Evolutionary conservation across 1,140 invertebrate species (phyloP).

Genomic region (Spodoptera litura): DNA sequence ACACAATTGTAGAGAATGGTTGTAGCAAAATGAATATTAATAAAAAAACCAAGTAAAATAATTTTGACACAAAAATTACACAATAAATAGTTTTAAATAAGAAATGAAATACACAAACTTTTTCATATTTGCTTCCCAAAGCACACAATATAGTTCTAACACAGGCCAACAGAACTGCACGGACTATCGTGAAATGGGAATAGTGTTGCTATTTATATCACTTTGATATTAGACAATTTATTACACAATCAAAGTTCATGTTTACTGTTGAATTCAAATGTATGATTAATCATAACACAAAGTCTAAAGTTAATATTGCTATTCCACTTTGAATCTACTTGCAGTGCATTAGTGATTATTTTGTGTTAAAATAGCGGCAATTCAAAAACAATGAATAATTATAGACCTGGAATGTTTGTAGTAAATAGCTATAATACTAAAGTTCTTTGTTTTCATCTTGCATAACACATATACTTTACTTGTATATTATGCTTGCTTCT

Average conservation of each 20-base stretch:
- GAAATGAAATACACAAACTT: background rate
- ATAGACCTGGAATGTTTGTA: no score
- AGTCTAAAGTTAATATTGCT: slow-evolving; percentile 2
- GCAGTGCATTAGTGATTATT: background rate
- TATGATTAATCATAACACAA: slow-evolving; percentile 7
- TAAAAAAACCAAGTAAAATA: no score
- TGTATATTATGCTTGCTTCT: no score
- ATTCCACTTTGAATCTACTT: slow-evolving; percentile 18
- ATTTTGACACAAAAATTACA: no score
- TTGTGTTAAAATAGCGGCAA: background rate
- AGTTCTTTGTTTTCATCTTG: no score
- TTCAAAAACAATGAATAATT: no score
- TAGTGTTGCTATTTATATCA: slow-evolving; percentile 29
- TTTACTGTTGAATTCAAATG: background rate
- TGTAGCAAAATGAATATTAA: no score
- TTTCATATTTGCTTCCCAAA: background rate
- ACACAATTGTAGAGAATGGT: no score
- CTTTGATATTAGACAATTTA: slow-evolving; percentile 16
- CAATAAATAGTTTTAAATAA: background rate
- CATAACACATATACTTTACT: no score
- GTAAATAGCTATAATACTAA: no score
- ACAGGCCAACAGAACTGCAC: background rate
- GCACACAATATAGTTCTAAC: background rate
- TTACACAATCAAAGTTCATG: slow-evolving; percentile 23
- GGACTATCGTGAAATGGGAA: background rate